These are phyloP conservation scores for Melanotaenia duboulayi DNA, from an alignment of 2,113 vertebrate species.

Conservation along the genomic window DNA sequence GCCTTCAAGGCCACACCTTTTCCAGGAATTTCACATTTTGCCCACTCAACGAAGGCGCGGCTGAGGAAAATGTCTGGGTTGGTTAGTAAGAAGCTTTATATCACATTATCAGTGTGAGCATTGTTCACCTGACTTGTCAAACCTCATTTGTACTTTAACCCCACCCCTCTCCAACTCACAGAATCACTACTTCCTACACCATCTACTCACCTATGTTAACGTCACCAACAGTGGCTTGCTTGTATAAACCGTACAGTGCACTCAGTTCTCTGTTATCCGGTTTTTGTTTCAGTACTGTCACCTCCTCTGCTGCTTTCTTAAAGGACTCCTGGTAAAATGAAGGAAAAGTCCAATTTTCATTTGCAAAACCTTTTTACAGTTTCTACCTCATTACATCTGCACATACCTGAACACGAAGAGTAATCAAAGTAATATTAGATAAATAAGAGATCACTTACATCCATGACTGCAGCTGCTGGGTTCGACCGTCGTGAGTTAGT, in stretches of 20 bases:
- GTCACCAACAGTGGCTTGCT: constrained; percentile 90
- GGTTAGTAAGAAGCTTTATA: too few relatives aligned
- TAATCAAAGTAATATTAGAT: background rate
- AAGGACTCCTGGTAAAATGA: constrained; percentile 83
- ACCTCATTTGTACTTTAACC: constrained; percentile 24
- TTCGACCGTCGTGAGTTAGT: background rate
- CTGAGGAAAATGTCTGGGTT: too few relatives aligned
- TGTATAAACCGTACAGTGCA: constrained; percentile 87
- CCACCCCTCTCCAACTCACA: constrained; percentile 2
- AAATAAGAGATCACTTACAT: constrained; percentile 44
- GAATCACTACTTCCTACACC: too few relatives aligned
- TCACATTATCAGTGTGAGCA: background rate
- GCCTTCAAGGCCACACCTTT: too few relatives aligned
- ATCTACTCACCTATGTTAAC: constrained; percentile 84
- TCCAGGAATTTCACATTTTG: too few relatives aligned
- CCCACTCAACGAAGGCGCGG: too few relatives aligned
- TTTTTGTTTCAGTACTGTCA: constrained; percentile 83
- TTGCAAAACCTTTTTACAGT: background rate
- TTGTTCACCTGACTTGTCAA: constrained; percentile 18
- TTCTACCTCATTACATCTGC: background rate
- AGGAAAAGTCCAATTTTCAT: background rate
- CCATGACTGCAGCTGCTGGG: constrained; percentile 41
- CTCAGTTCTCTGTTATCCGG: constrained; percentile 85
- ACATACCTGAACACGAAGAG: too few relatives aligned
- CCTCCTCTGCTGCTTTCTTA: constrained; percentile 88